A percentile compares a stretch with the other conserved stretches of the same genome.
Evolutionary conservation across 2,888 invertebrate species (phyloP).

Genomic region (Dolichopus griseipennis): DNA sequence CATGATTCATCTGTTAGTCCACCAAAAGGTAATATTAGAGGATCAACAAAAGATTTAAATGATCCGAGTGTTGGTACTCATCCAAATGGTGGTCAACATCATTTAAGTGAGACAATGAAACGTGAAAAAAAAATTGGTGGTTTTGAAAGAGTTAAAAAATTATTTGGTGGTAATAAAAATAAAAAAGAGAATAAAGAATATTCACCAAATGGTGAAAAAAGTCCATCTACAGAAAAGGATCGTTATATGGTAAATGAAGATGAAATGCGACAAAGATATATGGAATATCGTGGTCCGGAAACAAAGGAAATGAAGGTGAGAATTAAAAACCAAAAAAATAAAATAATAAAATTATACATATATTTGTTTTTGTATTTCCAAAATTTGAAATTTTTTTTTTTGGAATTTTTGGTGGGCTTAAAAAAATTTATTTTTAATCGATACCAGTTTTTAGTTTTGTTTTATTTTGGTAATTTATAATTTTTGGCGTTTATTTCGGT

Average conservation of each 20-base stretch:
- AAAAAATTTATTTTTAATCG: no score
- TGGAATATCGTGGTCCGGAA: slow-evolving; percentile 45
- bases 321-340: no score
- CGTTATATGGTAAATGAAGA: slow-evolving; percentile 48
- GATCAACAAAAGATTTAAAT: slow-evolving; percentile 16
- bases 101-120: slow-evolving; percentile 22
- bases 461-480: no score
- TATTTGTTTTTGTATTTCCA: no score
- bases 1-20: slow-evolving; percentile 25
- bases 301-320: neutral
- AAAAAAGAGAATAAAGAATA: slow-evolving; percentile 31
- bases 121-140: slow-evolving; percentile 58
- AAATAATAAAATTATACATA: no score
- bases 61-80: slow-evolving; percentile 15
- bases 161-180: slow-evolving; percentile 55
- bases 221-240: slow-evolving; percentile 27
- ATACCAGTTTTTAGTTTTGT: no score
- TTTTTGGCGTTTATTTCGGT: no score
- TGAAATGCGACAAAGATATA: slow-evolving; percentile 49
- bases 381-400: no score
- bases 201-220: slow-evolving; percentile 29
- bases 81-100: slow-evolving; percentile 25
- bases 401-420: no score
- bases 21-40: neutral
- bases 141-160: slow-evolving; percentile 67